Evolutionary conservation across 2,797 vertebrate genomes (phyloP).

Genomic region (Myotis myotis): DNA sequence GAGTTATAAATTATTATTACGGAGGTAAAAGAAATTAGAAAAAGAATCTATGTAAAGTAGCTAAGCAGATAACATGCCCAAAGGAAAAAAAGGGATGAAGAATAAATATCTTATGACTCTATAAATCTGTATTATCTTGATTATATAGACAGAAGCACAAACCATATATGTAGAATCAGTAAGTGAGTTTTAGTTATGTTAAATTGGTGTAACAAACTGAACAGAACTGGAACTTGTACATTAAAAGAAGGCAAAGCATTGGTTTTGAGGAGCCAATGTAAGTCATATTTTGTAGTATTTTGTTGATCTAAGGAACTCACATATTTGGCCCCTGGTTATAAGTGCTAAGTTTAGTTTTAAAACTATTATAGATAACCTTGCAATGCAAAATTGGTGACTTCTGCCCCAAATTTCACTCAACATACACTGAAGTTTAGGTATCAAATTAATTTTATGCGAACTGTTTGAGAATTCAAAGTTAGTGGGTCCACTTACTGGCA

Average conservation of each 20-base stretch:
- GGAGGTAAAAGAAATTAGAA: background rate
- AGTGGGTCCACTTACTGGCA: background rate
- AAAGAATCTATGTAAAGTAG: background rate
- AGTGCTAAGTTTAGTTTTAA: background rate
- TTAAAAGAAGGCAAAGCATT: background rate
- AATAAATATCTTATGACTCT: background rate
- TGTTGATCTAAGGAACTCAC: background rate
- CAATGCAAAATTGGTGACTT: background rate
- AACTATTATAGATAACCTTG: background rate
- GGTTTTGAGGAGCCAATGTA: background rate
- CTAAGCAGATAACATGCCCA: background rate
- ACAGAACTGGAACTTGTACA: background rate
- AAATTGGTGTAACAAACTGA: background rate
- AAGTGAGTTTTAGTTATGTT: background rate
- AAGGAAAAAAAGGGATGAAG: background rate
- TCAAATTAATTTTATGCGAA: background rate
- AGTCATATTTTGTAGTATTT: background rate
- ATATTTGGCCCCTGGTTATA: background rate
- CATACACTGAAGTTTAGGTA: background rate
- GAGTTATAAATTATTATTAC: constrained; percentile 29
- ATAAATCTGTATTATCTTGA: background rate
- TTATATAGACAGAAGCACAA: background rate
- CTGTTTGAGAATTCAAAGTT: background rate
- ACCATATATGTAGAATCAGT: background rate
- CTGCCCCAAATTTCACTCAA: background rate